Evolutionary conservation across 2,113 vertebrate species (phyloP).

Genomic region (Penelope pileata): DNA sequence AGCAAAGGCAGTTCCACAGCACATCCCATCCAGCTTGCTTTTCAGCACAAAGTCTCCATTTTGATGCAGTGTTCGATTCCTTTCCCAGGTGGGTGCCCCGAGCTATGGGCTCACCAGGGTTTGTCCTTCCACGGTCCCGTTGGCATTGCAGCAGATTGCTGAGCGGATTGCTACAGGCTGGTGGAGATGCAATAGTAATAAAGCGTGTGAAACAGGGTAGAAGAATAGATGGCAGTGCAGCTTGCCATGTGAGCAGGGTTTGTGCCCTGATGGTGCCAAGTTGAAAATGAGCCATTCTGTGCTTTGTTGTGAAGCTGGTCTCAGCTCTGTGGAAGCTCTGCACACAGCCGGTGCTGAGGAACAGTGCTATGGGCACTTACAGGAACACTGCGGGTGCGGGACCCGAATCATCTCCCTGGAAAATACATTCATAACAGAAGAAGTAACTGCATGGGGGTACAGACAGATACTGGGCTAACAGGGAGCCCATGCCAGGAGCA

Average conservation of each 20-base stretch:
- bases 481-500: not conserved
- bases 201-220: not conserved
- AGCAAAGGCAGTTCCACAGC: not conserved
- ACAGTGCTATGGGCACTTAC: no score
- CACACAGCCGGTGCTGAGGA: no score
- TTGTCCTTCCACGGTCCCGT: rapidly evolving
- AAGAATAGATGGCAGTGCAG: not conserved
- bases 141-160: not conserved
- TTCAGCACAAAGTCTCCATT: not conserved
- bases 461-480: not conserved
- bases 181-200: not conserved
- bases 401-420: not conserved
- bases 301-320: not conserved
- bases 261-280: no score
- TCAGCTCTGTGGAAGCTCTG: not conserved
- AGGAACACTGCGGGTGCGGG: not conserved
- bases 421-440: not conserved
- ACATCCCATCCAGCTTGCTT: not conserved
- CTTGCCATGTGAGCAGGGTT: not conserved
- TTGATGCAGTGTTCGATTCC: not conserved
- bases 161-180: not conserved
- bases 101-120: not conserved
- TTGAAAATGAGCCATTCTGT: not conserved
- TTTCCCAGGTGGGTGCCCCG: not conserved
- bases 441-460: not conserved